Conservation (phyloP, 2,113 vertebrate genomes). For the Chionodraco myersi region DNA sequence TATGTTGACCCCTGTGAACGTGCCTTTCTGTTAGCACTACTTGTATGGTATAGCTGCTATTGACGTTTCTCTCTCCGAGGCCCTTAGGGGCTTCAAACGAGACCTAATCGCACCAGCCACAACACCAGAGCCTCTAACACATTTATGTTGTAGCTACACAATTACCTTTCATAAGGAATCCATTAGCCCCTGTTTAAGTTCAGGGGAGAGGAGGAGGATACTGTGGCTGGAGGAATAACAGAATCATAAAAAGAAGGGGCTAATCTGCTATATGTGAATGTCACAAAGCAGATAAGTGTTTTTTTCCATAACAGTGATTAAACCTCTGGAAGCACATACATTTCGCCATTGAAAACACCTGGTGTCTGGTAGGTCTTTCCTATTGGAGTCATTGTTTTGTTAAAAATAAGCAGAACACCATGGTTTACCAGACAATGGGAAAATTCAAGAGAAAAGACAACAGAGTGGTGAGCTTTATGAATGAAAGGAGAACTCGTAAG, state of each 20-base stretch:
- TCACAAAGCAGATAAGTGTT: constrained; percentile 20
- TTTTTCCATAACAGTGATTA: not conserved
- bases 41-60: constrained; percentile 25
- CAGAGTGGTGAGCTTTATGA: constrained; percentile 8
- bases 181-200: constrained; percentile 69
- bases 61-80: constrained; percentile 57
- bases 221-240: constrained; percentile 21
- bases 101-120: constrained; percentile 65
- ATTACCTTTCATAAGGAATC: constrained; percentile 77
- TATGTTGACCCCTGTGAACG: constrained; percentile 21
- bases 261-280: not conserved
- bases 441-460: constrained; percentile 42
- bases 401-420: constrained; percentile 26
- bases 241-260: constrained; percentile 5
- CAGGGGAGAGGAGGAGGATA: constrained; percentile 28
- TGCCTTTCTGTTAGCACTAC: constrained; percentile 6
- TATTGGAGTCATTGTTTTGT: constrained; percentile 19
- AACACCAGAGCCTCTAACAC: constrained; percentile 58
- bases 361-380: constrained; percentile 24
- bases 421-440: constrained; percentile 20
- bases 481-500: constrained; percentile 13
- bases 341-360: constrained; percentile 33
- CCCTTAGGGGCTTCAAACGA: constrained; percentile 48
- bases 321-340: constrained; percentile 13
- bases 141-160: constrained; percentile 65